These are phyloP conservation scores for Umimayanthus chanpuru DNA, from an alignment of 92 coral and sea anemone genomes.

Conservation along the genomic window DNA sequence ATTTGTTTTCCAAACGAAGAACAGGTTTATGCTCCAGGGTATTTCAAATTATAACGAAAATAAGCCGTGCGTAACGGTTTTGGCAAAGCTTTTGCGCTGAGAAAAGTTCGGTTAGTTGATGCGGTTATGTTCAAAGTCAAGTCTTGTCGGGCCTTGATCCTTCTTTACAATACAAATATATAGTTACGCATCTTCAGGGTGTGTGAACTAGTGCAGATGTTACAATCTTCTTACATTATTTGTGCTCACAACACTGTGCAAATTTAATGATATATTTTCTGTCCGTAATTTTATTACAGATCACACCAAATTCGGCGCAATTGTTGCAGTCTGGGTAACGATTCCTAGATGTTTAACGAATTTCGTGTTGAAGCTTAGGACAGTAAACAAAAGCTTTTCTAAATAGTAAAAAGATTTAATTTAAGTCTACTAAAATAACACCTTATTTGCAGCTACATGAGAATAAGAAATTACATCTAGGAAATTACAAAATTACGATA, in stretches of 20 bases:
- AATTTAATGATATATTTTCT: constrained; percentile 40
- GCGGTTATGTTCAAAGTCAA: background rate
- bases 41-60: background rate
- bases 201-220: constrained; percentile 44
- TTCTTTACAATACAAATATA: background rate
- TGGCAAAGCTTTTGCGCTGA: background rate
- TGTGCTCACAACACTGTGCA: constrained; percentile 29
- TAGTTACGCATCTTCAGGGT: constrained; percentile 12
- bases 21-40: constrained; percentile 37
- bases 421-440: background rate
- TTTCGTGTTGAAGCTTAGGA: background rate
- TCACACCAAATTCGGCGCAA: background rate
- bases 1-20: constrained; percentile 35
- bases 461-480: background rate
- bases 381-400: constrained; percentile 26
- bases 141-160: background rate
- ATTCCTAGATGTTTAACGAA: constrained; percentile 18
- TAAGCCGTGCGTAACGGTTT: background rate
- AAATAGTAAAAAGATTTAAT: constrained; percentile 9
- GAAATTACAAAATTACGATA: constrained; percentile 12
- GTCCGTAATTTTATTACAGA: constrained; percentile 27
- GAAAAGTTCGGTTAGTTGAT: background rate
- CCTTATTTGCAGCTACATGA: background rate
- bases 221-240: constrained; percentile 13
- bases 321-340: constrained; percentile 26